Evolutionary conservation across 2,888 invertebrate species (phyloP), one percentile per base, ranked within the genome.

Genomic region (Marasmarcha lunaedactyla): DNA sequence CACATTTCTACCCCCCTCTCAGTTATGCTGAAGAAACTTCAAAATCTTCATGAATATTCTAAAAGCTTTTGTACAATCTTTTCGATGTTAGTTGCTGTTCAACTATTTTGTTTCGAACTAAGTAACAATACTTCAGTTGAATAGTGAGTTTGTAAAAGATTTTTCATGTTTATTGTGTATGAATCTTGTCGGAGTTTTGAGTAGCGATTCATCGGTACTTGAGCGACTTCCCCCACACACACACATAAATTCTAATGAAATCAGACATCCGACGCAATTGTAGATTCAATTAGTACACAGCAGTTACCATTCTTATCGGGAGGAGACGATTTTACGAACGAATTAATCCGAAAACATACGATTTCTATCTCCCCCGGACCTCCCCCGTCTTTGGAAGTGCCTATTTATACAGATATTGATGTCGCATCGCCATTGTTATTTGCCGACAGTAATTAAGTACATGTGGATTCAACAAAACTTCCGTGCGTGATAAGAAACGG

Each of bases 331-430:
- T 83, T 83, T 76, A 79, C 81, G 81, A 83, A 77, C 78, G 81
- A 83, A 83, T 83, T 79, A 79, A 79, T 81, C 76, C 77, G 74
- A 79, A 83, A 83, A 79, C 81, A 81, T 78, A 81, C 78, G 81
- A 79, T 76, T 72, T 61, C 64, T 73, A 77, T 77, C 77, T 76
- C 71, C 79, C 72, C 67, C 63, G 57, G 51, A 56, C 67, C 59
- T 63, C 64, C 64, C 61, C 20, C 58, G 50, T 57, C 63, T 63
- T 55, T 54, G 53, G 53, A 57, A 55, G 54, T 43, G 45, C 48
- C 57, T 65, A 54, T 58, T 57, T 61, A 60, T 59, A 54, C 63
- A 66, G 63, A 59, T 63, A 71, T 72, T 65, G 70, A 70, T 62
- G 63, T 62, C 42, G 39, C 59, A 35, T 48, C 42, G 42, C 48